phyloP scores from a whole-genome alignment of 53 echinoderm and acorn worm genomes.

The Pentamera pediparva region DNA sequence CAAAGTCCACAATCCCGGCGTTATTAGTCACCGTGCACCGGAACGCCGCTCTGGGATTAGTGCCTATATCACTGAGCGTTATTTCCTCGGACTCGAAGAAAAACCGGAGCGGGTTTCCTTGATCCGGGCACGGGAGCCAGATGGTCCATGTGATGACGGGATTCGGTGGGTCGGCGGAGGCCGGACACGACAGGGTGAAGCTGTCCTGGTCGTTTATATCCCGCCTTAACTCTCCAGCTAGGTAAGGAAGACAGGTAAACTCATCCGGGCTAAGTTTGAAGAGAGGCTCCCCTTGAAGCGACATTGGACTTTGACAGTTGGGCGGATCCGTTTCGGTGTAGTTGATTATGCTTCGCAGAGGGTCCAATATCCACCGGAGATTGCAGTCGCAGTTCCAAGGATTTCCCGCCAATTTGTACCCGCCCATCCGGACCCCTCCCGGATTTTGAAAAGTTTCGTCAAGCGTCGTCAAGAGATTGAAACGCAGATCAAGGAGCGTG shows the following conservation, averaged over 20 bases:
- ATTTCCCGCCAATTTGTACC: neutral
- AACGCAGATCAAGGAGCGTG: neutral
- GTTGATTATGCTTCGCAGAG: neutral
- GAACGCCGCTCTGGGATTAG: conserved; percentile 8
- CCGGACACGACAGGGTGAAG: conserved; percentile 19
- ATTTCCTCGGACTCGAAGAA: neutral
- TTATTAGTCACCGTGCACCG: conserved; percentile 24
- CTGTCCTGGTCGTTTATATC: neutral
- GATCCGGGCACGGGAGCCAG: conserved; percentile 3
- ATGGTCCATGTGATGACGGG: conserved; percentile 27
- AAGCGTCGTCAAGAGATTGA: neutral
- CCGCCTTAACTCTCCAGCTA: neutral
- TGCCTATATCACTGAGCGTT: neutral
- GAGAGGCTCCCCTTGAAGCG: neutral
- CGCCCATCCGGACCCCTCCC: neutral
- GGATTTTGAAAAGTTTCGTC: neutral
- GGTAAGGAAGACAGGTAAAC: conserved; percentile 15
- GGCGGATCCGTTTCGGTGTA: neutral
- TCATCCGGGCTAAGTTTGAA: neutral
- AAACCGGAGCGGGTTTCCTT: neutral
- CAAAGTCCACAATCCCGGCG: conserved; percentile 13
- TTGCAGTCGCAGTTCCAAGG: conserved; percentile 31
- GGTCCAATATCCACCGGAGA: conserved; percentile 5
- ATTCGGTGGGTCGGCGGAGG: conserved; percentile 19
- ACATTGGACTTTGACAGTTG: conserved; percentile 1